Evolutionary conservation across 1,140 invertebrate genomes (phyloP).

Genomic region (Zaprionus capensis): DNA sequence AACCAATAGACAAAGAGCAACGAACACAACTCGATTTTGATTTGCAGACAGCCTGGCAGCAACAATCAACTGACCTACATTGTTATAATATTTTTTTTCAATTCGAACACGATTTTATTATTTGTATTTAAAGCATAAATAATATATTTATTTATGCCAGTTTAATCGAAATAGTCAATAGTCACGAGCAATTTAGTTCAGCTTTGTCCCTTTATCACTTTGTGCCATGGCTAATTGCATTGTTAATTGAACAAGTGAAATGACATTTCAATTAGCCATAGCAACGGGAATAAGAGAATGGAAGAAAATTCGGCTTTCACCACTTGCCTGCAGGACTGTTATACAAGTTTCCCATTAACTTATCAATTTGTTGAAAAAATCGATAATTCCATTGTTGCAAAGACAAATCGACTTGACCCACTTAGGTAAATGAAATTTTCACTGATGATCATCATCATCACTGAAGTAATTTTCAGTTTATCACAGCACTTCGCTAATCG

Average conservation of each 20-base stretch:
- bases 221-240: slow-evolving; percentile 26
- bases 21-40: not conserved
- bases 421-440: slow-evolving; percentile 33
- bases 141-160: not conserved
- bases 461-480: slow-evolving; percentile 40
- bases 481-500: slow-evolving; percentile 65
- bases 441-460: slow-evolving; percentile 10
- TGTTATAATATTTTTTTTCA: not conserved
- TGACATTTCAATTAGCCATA: slow-evolving; percentile 40
- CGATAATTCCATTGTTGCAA: slow-evolving; percentile 3
- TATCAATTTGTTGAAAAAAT: slow-evolving; percentile 36
- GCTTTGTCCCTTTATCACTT: not conserved
- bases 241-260: slow-evolving; percentile 14
- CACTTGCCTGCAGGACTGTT: not conserved
- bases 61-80: not conserved
- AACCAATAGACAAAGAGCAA: not conserved
- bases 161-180: not conserved
- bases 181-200: slow-evolving; percentile 2
- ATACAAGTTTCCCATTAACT: slow-evolving; percentile 14
- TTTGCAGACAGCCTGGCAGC: not conserved
- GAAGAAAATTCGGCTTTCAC: slow-evolving; percentile 3
- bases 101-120: not conserved
- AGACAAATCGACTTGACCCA: slow-evolving; percentile 34
- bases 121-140: slow-evolving; percentile 1
- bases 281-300: not conserved